Evolutionary conservation across 2,797 vertebrate genomes (phyloP), one percentile per base, ranked within the genome.

Genomic region (Trematomus bernacchii): DNA sequence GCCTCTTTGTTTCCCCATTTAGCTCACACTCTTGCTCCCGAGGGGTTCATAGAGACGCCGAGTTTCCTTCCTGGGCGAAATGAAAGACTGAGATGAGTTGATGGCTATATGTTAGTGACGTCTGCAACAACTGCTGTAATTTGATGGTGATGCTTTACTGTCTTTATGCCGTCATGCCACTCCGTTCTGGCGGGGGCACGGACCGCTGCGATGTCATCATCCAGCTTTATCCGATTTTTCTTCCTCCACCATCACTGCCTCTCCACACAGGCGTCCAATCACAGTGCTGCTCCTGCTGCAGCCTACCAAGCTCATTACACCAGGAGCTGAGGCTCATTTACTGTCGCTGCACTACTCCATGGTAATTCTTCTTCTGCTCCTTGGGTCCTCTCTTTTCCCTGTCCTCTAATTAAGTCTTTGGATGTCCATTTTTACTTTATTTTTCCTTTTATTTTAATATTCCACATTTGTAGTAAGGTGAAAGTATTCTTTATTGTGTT

Each of bases 241-340:
- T n/a, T 55, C 66, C 48, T 57, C 47, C 73, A 42, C 43, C 50
- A 1, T 30, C 40, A 55, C 4, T 57, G 10, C 59, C 50, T 64
- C 50, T 46, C 16, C 46, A 19, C 55, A 68, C 75, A 71, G 70
- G 50, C n/a, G 1, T 71, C 48, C 77, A 87, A 64, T 85, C 67
- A 86, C 21, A 67, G 10, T 2, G 48, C 61, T 66, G 64, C 33
- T 19, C 27, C 71, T 60, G 71, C 77, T 65, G 53, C 76, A 67
- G 52, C 50, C 66, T 70, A 53, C 67, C 73, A 71, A 19, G 48
- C 67, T 85, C 52, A 64, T 84, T 82, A 55, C 82, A 43, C 73
- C 0, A 1, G 46, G 74, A 79, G 63, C 57, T 51, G 1, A 57
- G 71, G 66, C 81, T 82, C 77, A 73, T 76, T 85, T 66, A 66